phyloP scores from a whole-genome alignment of 2,888 invertebrate species.

The Sylvicola cinctus region DNA sequence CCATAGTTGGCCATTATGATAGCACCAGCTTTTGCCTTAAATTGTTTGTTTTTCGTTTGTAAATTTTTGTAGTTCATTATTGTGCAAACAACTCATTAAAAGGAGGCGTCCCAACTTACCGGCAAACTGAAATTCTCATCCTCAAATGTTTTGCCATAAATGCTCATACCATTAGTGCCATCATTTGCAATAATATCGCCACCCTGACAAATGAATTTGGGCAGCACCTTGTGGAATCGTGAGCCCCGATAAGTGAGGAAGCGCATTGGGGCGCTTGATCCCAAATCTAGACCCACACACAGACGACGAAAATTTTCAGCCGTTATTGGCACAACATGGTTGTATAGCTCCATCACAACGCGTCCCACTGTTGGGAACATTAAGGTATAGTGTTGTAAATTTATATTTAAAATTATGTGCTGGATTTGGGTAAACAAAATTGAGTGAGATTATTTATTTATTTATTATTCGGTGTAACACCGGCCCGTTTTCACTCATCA shows the following conservation, averaged over 20 bases:
- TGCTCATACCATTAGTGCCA: constrained; percentile 83
- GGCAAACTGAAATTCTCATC: constrained; percentile 67
- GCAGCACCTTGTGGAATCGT: constrained; percentile 63
- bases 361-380: constrained; percentile 42
- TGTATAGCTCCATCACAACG: constrained; percentile 68
- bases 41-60: constrained; percentile 27
- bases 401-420: too few species aligned
- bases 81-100: constrained; percentile 1
- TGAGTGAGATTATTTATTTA: too few species aligned
- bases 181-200: constrained; percentile 59
- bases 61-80: constrained; percentile 9
- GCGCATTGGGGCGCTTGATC: constrained; percentile 30
- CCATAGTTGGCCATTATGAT: constrained; percentile 69
- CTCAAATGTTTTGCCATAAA: constrained; percentile 74
- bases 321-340: constrained; percentile 65
- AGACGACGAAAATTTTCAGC: constrained; percentile 81
- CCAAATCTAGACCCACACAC: constrained; percentile 72
- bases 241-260: constrained; percentile 47
- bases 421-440: too few species aligned
- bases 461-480: too few species aligned
- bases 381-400: neutral
- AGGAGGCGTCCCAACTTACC: too few species aligned
- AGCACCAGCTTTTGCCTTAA: constrained; percentile 40
- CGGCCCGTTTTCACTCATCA: too few species aligned
- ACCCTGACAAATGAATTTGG: constrained; percentile 78